Conservation (phyloP, 2,888 invertebrate genomes). For the Dilophus febrilis region DNA sequence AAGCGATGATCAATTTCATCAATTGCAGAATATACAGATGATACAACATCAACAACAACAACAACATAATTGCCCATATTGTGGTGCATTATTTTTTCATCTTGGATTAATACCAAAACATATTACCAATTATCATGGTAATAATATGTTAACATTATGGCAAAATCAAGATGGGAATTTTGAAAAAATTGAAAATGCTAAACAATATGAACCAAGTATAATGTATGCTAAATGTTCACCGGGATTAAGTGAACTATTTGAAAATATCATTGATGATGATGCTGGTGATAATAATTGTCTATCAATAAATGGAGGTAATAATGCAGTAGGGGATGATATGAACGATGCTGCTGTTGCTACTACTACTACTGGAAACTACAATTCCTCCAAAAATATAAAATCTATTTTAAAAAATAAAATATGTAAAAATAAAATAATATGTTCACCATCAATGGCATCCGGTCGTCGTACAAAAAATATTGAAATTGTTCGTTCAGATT, state of each 20-base stretch:
- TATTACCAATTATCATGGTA: slow-evolving; percentile 10
- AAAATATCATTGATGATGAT: not conserved
- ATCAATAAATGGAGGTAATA: slow-evolving; percentile 2
- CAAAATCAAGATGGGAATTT: slow-evolving; percentile 7
- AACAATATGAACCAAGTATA: slow-evolving; percentile 8
- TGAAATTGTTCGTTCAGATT: slow-evolving; percentile 7
- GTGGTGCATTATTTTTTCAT: slow-evolving; percentile 10
- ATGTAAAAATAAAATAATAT: slow-evolving; percentile 6
- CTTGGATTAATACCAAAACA: slow-evolving; percentile 11
- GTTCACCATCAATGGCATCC: slow-evolving; percentile 9
- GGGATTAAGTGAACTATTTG: slow-evolving; percentile 11
- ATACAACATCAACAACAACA: not conserved
- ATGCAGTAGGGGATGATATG: too few relatives aligned
- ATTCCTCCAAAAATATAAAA: too few relatives aligned
- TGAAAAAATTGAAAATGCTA: slow-evolving; percentile 2
- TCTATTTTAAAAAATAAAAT: slow-evolving; percentile 12
- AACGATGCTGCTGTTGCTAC: too few relatives aligned
- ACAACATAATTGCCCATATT: slow-evolving; percentile 9
- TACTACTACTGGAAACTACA: too few relatives aligned
- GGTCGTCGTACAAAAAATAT: slow-evolving; percentile 8
- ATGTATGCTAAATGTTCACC: slow-evolving; percentile 11
- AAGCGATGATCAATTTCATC: slow-evolving; percentile 3
- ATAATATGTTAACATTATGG: slow-evolving; percentile 10
- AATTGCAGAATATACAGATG: not conserved
- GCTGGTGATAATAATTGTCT: too few relatives aligned